phyloP scores from a whole-genome alignment of 1,140 invertebrate species.

The Trachymyrmex cornetzi region DNA sequence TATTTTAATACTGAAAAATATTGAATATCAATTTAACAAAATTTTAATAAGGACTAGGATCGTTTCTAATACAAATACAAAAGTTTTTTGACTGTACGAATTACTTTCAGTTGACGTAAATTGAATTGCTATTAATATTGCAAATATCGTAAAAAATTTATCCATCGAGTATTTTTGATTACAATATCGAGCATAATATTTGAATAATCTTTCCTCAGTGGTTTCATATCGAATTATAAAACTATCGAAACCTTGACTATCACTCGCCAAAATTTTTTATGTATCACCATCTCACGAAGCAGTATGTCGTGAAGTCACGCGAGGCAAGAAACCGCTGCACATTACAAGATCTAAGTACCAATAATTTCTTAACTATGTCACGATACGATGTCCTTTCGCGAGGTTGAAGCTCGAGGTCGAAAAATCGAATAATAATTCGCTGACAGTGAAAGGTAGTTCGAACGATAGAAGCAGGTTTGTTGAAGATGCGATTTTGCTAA shows the following conservation, averaged over 20 bases:
- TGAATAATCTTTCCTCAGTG: background rate
- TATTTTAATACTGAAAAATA: too few species aligned
- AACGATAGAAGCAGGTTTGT: background rate
- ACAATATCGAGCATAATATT: conserved; percentile 10
- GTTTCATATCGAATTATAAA: conserved; percentile 7
- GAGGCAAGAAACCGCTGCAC: conserved; percentile 31
- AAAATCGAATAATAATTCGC: conserved; percentile 16
- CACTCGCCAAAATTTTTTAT: conserved; percentile 34
- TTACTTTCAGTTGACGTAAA: too few species aligned
- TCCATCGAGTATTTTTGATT: background rate
- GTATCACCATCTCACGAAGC: background rate
- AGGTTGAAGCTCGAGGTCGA: conserved; percentile 9
- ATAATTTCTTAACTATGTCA: conserved; percentile 49
- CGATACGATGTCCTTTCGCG: conserved; percentile 15
- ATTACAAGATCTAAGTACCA: conserved; percentile 29
- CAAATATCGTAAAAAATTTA: background rate
- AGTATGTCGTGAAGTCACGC: conserved; percentile 34
- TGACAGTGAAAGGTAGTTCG: conserved; percentile 25
- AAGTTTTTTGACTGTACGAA: too few species aligned
- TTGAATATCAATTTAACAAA: too few species aligned
- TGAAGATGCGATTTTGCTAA: background rate
- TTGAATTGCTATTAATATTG: background rate
- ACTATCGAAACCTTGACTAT: conserved; percentile 13
- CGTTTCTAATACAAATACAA: too few species aligned
- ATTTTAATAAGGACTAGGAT: too few species aligned